A percentile compares a stretch with the other conserved stretches of the same genome.
These are phyloP conservation scores for Platycercus adscitus DNA, from an alignment of 2,113 vertebrate species.

Conservation along the genomic window DNA sequence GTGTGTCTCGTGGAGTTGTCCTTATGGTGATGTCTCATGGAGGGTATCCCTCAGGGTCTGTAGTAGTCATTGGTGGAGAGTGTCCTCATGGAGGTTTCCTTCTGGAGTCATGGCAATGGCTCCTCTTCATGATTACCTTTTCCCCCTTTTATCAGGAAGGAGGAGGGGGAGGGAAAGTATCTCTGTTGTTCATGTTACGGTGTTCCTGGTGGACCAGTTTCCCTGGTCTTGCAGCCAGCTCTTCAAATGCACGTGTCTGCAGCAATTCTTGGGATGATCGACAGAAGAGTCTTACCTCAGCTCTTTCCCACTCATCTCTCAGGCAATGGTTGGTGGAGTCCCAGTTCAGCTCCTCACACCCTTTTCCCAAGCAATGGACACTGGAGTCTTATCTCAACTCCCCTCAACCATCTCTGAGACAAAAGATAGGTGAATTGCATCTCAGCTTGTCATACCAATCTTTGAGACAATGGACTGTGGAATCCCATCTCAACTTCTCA, in stretches of 20 bases:
- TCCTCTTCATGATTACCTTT: neutral
- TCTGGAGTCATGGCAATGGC: neutral
- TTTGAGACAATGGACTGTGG: neutral
- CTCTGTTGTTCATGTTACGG: neutral
- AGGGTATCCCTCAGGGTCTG: neutral
- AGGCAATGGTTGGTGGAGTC: neutral
- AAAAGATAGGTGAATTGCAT: neutral
- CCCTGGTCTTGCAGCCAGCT: neutral
- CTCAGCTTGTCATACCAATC: neutral
- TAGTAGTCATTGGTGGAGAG: neutral
- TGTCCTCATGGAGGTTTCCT: neutral
- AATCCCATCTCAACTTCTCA: neutral
- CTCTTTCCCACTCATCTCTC: neutral
- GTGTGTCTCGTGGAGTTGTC: neutral
- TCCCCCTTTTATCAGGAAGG: neutral
- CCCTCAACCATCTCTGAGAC: neutral
- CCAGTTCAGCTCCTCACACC: neutral
- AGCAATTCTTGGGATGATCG: neutral
- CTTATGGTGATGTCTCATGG: neutral
- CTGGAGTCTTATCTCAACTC: neutral
- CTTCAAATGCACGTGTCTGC: neutral
- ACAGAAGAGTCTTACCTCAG: neutral
- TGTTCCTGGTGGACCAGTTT: neutral
- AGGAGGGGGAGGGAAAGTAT: neutral
- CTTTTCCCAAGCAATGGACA: neutral